A percentile compares a stretch with the other conserved stretches of the same genome.
These are phyloP conservation scores for Corythoichthys haematopterus DNA, from an alignment of 2,113 vertebrate genomes.

Conservation along the genomic window DNA sequence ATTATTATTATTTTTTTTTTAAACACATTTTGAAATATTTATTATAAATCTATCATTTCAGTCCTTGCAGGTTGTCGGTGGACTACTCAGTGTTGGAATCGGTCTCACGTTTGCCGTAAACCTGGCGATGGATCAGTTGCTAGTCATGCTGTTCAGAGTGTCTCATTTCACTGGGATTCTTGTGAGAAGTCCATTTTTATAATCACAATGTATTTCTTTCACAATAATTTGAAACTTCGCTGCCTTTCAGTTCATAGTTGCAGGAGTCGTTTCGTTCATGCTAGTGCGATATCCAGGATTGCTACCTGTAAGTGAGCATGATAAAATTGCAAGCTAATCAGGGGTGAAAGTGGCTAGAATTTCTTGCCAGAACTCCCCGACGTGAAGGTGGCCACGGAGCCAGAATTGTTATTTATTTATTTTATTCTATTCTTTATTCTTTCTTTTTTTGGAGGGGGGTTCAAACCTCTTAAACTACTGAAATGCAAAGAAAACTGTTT, in stretches of 20 bases:
- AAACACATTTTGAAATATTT: neutral
- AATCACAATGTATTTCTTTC: neutral
- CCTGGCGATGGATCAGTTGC: accelerated
- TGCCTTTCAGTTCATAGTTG: conserved; percentile 55
- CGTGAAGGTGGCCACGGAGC: too few species aligned
- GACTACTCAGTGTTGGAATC: conserved; percentile 59
- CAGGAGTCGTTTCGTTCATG: conserved; percentile 58
- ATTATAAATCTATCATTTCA: conserved; percentile 18
- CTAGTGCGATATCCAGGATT: conserved; percentile 58
- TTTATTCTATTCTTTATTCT: too few species aligned
- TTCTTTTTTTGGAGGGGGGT: too few species aligned
- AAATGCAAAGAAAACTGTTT: too few species aligned
- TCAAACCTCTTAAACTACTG: too few species aligned
- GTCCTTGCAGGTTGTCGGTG: conserved; percentile 62
- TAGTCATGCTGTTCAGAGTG: conserved; percentile 63
- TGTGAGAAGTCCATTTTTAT: conserved; percentile 34
- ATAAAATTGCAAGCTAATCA: neutral
- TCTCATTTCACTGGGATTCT: conserved; percentile 60
- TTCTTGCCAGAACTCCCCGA: too few species aligned
- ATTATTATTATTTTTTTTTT: too few species aligned
- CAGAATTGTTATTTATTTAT: too few species aligned
- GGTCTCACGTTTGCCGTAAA: conserved; percentile 56
- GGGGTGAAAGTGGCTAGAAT: too few species aligned
- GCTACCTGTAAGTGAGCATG: conserved; percentile 49
- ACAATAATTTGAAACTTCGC: neutral